Evolutionary conservation across 2,797 vertebrate genomes (phyloP).

Genomic region (Dromococcyx pavoninus): DNA sequence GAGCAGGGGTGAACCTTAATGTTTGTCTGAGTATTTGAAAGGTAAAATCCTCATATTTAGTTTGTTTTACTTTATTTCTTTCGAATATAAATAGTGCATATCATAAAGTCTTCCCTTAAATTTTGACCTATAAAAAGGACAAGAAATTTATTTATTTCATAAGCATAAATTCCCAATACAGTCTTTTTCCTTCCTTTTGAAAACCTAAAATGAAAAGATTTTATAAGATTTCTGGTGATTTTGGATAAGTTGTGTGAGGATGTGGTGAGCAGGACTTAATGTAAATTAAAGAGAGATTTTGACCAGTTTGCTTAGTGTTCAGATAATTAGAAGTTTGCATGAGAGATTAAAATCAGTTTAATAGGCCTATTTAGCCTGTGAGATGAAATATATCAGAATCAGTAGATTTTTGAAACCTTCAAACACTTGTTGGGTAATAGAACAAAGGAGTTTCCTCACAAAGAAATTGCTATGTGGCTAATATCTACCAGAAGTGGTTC

Average conservation of each 20-base stretch:
- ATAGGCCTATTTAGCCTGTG: neutral
- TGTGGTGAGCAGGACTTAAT: neutral
- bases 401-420: neutral
- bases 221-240: neutral
- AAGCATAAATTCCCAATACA: neutral
- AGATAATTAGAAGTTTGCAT: neutral
- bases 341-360: neutral
- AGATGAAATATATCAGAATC: neutral
- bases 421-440: neutral
- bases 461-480: neutral
- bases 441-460: neutral
- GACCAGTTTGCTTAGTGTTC: neutral
- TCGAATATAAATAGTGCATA: neutral
- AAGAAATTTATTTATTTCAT: neutral
- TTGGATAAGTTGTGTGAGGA: neutral
- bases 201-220: neutral
- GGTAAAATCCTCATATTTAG: neutral
- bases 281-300: neutral
- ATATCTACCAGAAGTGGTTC: neutral
- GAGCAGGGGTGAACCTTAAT: neutral
- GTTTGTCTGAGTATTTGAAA: neutral
- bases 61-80: neutral
- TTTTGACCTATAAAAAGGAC: neutral
- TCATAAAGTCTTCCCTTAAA: neutral
- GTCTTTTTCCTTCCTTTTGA: neutral